phyloP scores from a whole-genome alignment of 2,797 vertebrate species.

The Anabacerthia variegaticeps region DNA sequence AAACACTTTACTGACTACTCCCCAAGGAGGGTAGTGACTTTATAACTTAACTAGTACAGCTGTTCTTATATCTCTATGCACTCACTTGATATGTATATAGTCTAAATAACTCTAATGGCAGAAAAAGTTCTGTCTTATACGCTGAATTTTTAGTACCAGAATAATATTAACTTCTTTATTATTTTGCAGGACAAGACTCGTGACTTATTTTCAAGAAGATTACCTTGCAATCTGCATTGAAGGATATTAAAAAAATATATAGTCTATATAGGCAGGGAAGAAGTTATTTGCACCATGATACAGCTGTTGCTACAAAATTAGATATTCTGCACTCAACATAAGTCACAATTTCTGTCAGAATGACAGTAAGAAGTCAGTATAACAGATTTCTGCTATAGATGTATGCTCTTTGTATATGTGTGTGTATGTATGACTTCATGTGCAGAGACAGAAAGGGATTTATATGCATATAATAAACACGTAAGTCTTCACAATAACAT shows the following conservation, averaged over 20 bases:
- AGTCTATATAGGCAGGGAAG: neutral
- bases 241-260: neutral
- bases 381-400: neutral
- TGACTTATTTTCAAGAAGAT: neutral
- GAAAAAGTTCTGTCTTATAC: neutral
- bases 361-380: neutral
- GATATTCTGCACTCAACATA: neutral
- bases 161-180: neutral
- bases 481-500: neutral
- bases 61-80: neutral
- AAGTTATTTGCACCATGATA: neutral
- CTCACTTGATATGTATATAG: neutral
- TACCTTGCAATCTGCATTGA: neutral
- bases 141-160: neutral
- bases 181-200: neutral
- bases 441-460: neutral
- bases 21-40: neutral
- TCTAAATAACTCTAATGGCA: neutral
- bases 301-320: constrained; percentile 24
- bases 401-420: neutral
- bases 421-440: neutral
- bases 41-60: neutral
- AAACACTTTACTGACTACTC: neutral
- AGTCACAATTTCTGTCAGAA: neutral
- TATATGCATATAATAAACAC: neutral